Conservation (phyloP, 2,888 invertebrate genomes). For the Ophion slaviceki region DNA sequence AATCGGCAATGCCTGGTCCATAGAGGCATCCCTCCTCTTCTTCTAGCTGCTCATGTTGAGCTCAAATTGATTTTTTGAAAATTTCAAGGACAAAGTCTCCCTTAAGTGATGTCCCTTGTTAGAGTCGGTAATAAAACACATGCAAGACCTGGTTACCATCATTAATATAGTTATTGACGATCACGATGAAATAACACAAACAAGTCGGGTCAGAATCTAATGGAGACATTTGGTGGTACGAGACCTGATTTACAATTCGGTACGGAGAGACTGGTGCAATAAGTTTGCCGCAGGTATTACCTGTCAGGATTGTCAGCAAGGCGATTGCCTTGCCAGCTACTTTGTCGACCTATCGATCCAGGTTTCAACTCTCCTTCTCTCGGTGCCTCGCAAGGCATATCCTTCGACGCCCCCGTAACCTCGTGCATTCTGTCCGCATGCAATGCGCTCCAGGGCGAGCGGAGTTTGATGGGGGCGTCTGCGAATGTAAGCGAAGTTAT, state of each 20-base stretch:
- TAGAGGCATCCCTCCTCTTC: too few relatives aligned
- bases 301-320: slow-evolving; percentile 72
- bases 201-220: slow-evolving; percentile 66
- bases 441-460: slow-evolving; percentile 43
- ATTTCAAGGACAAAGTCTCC: too few relatives aligned
- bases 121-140: too few relatives aligned
- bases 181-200: slow-evolving; percentile 34
- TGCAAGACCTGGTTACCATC: too few relatives aligned
- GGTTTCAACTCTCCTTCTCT: slow-evolving; percentile 35
- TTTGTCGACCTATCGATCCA: slow-evolving; percentile 72
- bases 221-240: slow-evolving; percentile 72
- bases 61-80: too few relatives aligned
- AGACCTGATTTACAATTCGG: slow-evolving; percentile 76
- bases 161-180: slow-evolving; percentile 27
- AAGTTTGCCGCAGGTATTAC: slow-evolving; percentile 76
- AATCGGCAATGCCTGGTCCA: too few relatives aligned
- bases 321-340: slow-evolving; percentile 72
- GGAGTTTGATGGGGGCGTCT: slow-evolving; percentile 56
- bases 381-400: slow-evolving; percentile 21
- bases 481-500: slow-evolving; percentile 59
- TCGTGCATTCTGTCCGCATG: slow-evolving; percentile 49
- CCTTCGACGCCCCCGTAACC: slow-evolving; percentile 61
- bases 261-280: slow-evolving; percentile 68
- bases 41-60: too few relatives aligned
- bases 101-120: too few relatives aligned